These are phyloP conservation scores for Maconellicoccus hirsutus DNA, from an alignment of 1,140 invertebrate species.

Conservation along the genomic window DNA sequence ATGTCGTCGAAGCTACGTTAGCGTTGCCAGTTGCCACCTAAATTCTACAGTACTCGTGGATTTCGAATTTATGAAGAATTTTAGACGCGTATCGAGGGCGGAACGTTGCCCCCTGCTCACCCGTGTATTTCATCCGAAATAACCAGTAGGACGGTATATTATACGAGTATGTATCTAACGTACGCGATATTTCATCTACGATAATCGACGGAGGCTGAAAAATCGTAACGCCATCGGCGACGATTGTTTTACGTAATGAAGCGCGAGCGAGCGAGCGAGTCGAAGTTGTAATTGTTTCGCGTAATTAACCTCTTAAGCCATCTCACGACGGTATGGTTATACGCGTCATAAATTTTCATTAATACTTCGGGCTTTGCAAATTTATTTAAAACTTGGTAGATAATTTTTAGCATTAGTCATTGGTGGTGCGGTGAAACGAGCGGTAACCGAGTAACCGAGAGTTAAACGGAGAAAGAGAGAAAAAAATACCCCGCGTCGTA, in stretches of 20 bases:
- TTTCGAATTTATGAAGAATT: too few species aligned
- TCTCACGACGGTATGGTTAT: neutral
- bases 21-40: neutral
- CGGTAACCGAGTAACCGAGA: too few species aligned
- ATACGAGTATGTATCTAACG: too few species aligned
- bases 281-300: neutral
- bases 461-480: too few species aligned
- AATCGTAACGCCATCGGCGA: too few species aligned
- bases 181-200: too few species aligned
- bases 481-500: neutral
- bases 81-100: too few species aligned
- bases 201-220: too few species aligned
- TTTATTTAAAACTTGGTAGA: neutral
- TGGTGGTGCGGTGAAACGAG: neutral
- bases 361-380: neutral
- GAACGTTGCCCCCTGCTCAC: too few species aligned
- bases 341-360: constrained; percentile 5
- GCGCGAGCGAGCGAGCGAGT: neutral
- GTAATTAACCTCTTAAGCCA: constrained; percentile 1
- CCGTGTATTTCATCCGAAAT: too few species aligned
- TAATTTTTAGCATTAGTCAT: constrained; percentile 1
- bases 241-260: neutral
- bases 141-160: too few species aligned
- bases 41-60: too few species aligned
- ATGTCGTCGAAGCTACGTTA: neutral